phyloP scores from a whole-genome alignment of 2,797 vertebrate species.

The Harpagifer antarcticus region DNA sequence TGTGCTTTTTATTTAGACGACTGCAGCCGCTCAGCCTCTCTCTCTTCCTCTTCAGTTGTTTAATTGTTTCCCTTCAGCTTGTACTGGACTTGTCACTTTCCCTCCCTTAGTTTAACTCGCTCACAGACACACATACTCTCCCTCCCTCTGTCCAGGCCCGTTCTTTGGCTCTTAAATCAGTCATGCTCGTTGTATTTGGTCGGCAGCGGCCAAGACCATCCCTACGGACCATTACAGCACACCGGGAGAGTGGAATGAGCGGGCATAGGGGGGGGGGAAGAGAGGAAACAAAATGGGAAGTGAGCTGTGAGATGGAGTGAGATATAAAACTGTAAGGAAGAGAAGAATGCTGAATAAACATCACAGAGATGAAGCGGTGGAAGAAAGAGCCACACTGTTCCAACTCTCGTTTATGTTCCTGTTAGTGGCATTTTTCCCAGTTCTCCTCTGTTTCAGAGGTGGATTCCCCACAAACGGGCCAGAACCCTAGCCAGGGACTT shows the following conservation, averaged over 20 bases:
- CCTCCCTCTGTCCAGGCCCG: slow-evolving; percentile 39
- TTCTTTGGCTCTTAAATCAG: slow-evolving; percentile 60
- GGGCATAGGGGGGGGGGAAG: slow-evolving; percentile 26
- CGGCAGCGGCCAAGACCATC: slow-evolving; percentile 67
- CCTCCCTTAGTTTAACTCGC: not conserved
- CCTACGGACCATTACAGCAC: slow-evolving; percentile 65
- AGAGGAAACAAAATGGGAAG: slow-evolving; percentile 24
- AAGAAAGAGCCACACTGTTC: slow-evolving; percentile 23
- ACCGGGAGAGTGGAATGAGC: slow-evolving; percentile 35
- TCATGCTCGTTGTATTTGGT: slow-evolving; percentile 64
- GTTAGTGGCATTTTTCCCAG: slow-evolving; percentile 42
- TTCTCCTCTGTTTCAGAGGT: slow-evolving; percentile 45
- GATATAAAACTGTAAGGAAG: slow-evolving; percentile 49
- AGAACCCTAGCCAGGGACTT: slow-evolving; percentile 70
- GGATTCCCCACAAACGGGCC: slow-evolving; percentile 59
- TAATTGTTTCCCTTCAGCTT: slow-evolving; percentile 39
- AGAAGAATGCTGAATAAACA: slow-evolving; percentile 47
- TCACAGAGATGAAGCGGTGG: slow-evolving; percentile 31
- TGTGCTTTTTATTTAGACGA: slow-evolving; percentile 22
- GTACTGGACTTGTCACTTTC: slow-evolving; percentile 15
- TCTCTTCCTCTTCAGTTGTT: slow-evolving; percentile 29
- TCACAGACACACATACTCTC: slow-evolving; percentile 25
- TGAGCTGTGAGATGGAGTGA: slow-evolving; percentile 47
- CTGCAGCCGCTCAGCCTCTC: slow-evolving; percentile 30
- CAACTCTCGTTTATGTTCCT: slow-evolving; percentile 34